Conservation (phyloP, 2,888 invertebrate genomes). For the Catocala fraxini region DNA sequence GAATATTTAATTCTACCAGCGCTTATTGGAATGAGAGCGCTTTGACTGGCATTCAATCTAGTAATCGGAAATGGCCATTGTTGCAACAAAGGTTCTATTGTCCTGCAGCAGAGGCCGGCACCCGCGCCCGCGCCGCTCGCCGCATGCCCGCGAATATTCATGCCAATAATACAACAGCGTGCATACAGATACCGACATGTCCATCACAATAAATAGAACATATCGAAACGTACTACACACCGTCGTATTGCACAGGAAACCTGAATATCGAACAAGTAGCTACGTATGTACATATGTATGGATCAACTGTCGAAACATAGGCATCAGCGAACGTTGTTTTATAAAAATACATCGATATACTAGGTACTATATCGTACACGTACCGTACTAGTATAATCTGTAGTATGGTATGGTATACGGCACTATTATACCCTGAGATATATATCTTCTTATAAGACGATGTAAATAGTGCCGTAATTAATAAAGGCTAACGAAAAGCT, state of each 20-base stretch:
- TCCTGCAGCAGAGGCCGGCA: constrained; percentile 54
- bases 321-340: not conserved
- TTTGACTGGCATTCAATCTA: constrained; percentile 84
- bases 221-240: constrained; percentile 26
- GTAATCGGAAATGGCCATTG: constrained; percentile 87
- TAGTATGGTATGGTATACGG: too few species aligned
- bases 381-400: too few species aligned
- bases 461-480: not conserved
- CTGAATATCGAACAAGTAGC: not conserved
- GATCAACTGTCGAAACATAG: too few species aligned
- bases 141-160: constrained; percentile 69
- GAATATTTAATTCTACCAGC: constrained; percentile 44
- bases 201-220: constrained; percentile 44
- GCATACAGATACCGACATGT: constrained; percentile 46
- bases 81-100: constrained; percentile 84
- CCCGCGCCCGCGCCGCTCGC: constrained; percentile 48
- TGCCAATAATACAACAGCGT: constrained; percentile 54
- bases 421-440: too few species aligned
- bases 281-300: not conserved
- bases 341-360: not conserved
- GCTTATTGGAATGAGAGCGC: constrained; percentile 71
- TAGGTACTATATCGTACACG: too few species aligned
- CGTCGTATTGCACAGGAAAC: constrained; percentile 5
- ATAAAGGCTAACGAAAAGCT: not conserved
- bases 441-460: too few species aligned